Evolutionary conservation across 2,888 invertebrate genomes (phyloP), one percentile per base, ranked within the genome.

Genomic region (Nomada fabriciana): DNA sequence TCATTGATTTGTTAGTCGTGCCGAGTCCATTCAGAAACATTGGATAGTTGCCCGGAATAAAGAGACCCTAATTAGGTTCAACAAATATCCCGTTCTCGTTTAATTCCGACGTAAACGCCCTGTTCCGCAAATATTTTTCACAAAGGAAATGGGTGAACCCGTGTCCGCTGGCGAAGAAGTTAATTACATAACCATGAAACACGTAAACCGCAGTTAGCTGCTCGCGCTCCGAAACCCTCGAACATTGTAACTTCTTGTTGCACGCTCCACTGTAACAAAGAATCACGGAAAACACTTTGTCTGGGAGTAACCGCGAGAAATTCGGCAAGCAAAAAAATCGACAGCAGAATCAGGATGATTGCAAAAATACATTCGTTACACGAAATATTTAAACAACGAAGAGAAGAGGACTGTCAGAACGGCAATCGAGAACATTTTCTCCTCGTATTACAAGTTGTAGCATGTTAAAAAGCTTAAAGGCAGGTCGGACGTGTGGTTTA

Each of bases 161-260:
- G 52, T 71, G 65, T 77, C 67, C 53, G 42, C 50, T 60, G 20
- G 11, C 42, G 78, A 71, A 77, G 78, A 71, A 80, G 71, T 80
- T 80, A 80, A 80, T 80, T 80, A n/a, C n/a, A n/a, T n/a, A 80
- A 80, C 78, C 78, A 77, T 80, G 67, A 80, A 77, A 80, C 65
- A 70, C 65, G 63, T 61, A 71, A 71, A 78, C 80, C 71, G 80
- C 71, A 55, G 65, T 78, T 78, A 42, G 53, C 65, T 5, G 60
- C 20, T 43, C 36, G 13, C 18, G 64, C 20, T 50, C 71, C 79
- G 13, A 20, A 61, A 42, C 71, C 50, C 78, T 77, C 78, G 80
- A 78, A 80, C 80, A 25, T 71, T 77, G 65, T 78, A 71, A 77
- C 60, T 77, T 80, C 63, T 76, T 76, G 57, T 79, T 77, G 70